These are phyloP conservation scores for Eclectus roratus DNA, from an alignment of 2,113 vertebrate species.

Conservation along the genomic window DNA sequence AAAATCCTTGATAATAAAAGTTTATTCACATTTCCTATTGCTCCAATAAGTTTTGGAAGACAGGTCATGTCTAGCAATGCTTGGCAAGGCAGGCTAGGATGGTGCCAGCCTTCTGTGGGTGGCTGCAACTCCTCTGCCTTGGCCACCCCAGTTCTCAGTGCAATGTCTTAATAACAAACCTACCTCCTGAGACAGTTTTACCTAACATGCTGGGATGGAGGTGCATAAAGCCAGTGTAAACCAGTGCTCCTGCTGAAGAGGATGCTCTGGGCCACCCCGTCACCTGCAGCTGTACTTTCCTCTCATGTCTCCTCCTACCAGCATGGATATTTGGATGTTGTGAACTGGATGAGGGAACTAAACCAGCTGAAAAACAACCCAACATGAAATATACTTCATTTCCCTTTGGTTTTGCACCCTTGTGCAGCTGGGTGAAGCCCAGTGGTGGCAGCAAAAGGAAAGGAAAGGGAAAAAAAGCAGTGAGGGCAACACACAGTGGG, in stretches of 20 bases:
- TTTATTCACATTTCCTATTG: neutral
- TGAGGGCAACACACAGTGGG: fast-evolving
- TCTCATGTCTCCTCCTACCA: neutral
- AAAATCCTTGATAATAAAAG: neutral
- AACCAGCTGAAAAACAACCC: neutral
- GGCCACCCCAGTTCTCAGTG: fast-evolving
- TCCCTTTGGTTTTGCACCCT: neutral
- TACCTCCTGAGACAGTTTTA: neutral
- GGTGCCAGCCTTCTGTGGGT: neutral
- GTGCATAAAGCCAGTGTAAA: neutral
- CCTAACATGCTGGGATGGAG: neutral
- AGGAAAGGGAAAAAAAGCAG: neutral
- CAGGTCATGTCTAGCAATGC: neutral
- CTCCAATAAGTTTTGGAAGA: neutral
- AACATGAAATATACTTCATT: neutral
- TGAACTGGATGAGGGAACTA: neutral
- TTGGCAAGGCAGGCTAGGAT: neutral
- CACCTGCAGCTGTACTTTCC: neutral
- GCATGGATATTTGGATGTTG: neutral
- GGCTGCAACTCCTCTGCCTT: neutral
- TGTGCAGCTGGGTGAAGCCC: neutral
- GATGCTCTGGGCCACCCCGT: neutral
- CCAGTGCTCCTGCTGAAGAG: neutral
- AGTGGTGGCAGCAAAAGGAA: neutral
- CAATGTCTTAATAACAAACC: neutral